These are phyloP conservation scores for Deilephila porcellus DNA, from an alignment of 2,888 invertebrate species.

Conservation along the genomic window DNA sequence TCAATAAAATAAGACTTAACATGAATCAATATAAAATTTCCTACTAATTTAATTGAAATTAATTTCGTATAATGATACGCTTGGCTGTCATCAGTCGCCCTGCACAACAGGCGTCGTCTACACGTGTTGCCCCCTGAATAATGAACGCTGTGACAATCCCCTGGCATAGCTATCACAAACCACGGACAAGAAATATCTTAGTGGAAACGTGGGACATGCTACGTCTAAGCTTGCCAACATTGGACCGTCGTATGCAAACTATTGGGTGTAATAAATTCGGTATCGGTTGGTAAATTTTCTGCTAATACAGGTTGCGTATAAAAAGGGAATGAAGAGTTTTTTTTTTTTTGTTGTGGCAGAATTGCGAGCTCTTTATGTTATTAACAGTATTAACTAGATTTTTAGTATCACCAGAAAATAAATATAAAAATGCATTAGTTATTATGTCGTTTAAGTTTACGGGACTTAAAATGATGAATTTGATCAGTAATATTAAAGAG, in stretches of 20 bases:
- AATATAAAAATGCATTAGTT: too few relatives aligned
- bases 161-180: conserved; percentile 13
- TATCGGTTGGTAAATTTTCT: background rate
- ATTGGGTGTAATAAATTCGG: background rate
- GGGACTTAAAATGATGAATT: too few relatives aligned
- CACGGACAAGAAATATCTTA: conserved; percentile 18
- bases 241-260: background rate
- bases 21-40: background rate
- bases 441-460: too few relatives aligned
- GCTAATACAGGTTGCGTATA: too few relatives aligned
- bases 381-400: too few relatives aligned
- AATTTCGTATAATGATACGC: background rate
- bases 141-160: conserved; percentile 17
- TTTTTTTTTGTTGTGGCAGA: too few relatives aligned
- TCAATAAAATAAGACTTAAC: background rate
- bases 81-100: conserved; percentile 15
- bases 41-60: background rate
- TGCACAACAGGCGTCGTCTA: conserved; percentile 18
- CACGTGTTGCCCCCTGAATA: conserved; percentile 22
- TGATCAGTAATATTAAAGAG: too few relatives aligned
- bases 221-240: conserved; percentile 30
- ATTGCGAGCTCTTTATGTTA: too few relatives aligned
- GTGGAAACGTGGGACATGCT: conserved; percentile 27
- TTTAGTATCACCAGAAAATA: too few relatives aligned
- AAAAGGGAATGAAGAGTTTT: too few relatives aligned